Percentiles rank a stretch among this genome's conserved stretches.
Evolutionary conservation across 2,888 invertebrate genomes (phyloP).

Genomic region (Eupithecia inturbata): DNA sequence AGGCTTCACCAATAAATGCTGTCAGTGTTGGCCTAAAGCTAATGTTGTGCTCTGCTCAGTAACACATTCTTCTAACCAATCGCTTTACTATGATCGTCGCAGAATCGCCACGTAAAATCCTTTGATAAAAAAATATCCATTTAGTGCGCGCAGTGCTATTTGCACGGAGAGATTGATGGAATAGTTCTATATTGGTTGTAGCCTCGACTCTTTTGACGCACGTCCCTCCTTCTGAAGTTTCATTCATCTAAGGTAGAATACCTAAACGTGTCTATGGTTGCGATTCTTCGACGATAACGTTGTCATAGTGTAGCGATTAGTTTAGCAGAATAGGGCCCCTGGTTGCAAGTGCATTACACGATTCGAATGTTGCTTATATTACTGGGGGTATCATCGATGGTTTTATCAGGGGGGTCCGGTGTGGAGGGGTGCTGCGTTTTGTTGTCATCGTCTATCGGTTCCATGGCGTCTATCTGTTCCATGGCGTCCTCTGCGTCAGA

Average conservation of each 20-base stretch:
- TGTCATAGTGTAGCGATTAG: neutral
- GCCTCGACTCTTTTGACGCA: too few species aligned
- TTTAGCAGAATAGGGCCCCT: neutral
- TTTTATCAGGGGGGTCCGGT: conserved; percentile 68
- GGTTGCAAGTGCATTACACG: conserved; percentile 34
- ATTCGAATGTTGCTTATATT: conserved; percentile 46
- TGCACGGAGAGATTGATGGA: neutral
- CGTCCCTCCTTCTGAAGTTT: too few species aligned
- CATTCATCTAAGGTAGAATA: neutral
- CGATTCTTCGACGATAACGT: neutral
- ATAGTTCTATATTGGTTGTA: neutral
- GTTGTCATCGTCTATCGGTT: conserved; percentile 50
- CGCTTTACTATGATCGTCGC: neutral
- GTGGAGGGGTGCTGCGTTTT: conserved; percentile 45
- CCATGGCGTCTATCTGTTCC: conserved; percentile 51
- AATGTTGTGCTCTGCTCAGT: neutral
- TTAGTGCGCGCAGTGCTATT: neutral
- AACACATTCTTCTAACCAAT: neutral
- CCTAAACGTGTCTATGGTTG: neutral
- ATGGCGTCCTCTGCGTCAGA: conserved; percentile 56
- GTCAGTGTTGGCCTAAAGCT: neutral
- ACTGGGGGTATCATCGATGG: conserved; percentile 57
- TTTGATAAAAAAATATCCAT: neutral
- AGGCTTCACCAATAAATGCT: neutral
- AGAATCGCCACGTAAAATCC: neutral